Percentiles rank a stretch among this genome's conserved stretches.
Evolutionary conservation across 2,797 vertebrate genomes (phyloP).

Genomic region (Gallirallus australis): DNA sequence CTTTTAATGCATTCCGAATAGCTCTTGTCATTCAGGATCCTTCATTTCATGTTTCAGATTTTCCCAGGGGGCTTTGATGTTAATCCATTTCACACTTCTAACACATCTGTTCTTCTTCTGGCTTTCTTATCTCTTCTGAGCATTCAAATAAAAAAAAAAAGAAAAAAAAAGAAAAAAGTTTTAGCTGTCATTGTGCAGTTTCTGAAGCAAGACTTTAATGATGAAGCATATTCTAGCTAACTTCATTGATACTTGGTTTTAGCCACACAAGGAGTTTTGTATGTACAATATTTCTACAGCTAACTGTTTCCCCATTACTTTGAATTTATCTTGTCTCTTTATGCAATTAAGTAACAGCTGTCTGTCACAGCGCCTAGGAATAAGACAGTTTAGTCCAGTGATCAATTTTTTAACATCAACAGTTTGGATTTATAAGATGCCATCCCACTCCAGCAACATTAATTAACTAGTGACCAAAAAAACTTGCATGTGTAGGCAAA

Average conservation of each 20-base stretch:
- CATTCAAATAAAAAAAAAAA: conserved; percentile 67
- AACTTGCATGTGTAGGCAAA: not conserved
- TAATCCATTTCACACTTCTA: conserved; percentile 84
- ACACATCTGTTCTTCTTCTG: conserved; percentile 81
- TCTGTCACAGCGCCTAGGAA: not conserved
- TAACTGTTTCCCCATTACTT: not conserved
- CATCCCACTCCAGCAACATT: not conserved
- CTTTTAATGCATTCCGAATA: conserved; percentile 81
- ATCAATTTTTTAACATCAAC: not conserved
- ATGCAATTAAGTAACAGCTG: conserved; percentile 8
- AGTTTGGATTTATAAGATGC: not conserved
- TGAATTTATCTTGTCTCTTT: not conserved
- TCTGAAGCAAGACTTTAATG: conserved; percentile 72
- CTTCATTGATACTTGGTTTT: conserved; percentile 50
- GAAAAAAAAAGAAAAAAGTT: conserved; percentile 18
- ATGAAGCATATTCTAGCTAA: conserved; percentile 62
- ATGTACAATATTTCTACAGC: not conserved
- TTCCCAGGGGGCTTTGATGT: conserved; percentile 82
- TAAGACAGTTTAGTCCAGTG: not conserved
- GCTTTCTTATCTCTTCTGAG: conserved; percentile 78
- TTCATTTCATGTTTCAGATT: conserved; percentile 82
- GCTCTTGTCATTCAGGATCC: conserved; percentile 82
- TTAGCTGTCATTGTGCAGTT: conserved; percentile 72
- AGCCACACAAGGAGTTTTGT: conserved; percentile 11
- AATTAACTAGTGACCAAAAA: not conserved